A percentile compares a stretch with the other conserved stretches of the same genome.
phyloP scores from a whole-genome alignment of 2,797 vertebrate species.

The Sebastiscus tertius region DNA sequence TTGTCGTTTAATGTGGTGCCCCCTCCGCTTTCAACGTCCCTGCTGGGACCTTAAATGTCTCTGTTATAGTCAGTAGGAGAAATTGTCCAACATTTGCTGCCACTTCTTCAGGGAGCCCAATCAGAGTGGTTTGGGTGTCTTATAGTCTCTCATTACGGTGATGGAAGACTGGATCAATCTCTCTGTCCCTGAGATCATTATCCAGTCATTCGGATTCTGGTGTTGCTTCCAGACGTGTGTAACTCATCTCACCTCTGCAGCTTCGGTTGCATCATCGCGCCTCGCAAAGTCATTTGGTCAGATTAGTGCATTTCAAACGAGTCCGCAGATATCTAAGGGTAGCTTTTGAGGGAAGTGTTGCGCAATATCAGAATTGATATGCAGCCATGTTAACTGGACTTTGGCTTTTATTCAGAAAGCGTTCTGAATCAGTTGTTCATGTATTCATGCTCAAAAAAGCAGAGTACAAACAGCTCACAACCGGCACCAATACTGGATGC shows the following conservation, averaged over 20 bases:
- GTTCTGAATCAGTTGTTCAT: constrained; percentile 37
- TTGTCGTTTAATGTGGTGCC: constrained; percentile 6
- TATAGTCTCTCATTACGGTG: constrained; percentile 58
- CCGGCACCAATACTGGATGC: neutral
- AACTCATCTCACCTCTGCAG: constrained; percentile 44
- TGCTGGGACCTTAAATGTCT: constrained; percentile 21
- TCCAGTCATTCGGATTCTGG: constrained; percentile 53
- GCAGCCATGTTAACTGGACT: constrained; percentile 27
- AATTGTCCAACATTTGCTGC: constrained; percentile 33
- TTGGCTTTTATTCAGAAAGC: constrained; percentile 23
- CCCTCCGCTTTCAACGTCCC: neutral
- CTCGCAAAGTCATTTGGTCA: constrained; percentile 47
- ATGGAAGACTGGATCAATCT: constrained; percentile 60
- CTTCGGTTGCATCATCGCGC: constrained; percentile 42
- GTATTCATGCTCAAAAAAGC: constrained; percentile 15
- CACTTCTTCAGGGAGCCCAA: constrained; percentile 40
- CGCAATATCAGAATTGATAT: constrained; percentile 42
- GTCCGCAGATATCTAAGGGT: constrained; percentile 10
- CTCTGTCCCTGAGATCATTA: constrained; percentile 60
- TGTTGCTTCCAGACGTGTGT: constrained; percentile 26
- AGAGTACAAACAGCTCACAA: neutral
- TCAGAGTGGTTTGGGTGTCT: constrained; percentile 40
- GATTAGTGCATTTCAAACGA: constrained; percentile 39
- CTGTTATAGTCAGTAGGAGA: constrained; percentile 6
- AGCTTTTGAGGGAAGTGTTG: constrained; percentile 42